Evolutionary conservation across 1,140 invertebrate genomes (phyloP), one percentile per base, ranked within the genome.

Genomic region (Limonius californicus): DNA sequence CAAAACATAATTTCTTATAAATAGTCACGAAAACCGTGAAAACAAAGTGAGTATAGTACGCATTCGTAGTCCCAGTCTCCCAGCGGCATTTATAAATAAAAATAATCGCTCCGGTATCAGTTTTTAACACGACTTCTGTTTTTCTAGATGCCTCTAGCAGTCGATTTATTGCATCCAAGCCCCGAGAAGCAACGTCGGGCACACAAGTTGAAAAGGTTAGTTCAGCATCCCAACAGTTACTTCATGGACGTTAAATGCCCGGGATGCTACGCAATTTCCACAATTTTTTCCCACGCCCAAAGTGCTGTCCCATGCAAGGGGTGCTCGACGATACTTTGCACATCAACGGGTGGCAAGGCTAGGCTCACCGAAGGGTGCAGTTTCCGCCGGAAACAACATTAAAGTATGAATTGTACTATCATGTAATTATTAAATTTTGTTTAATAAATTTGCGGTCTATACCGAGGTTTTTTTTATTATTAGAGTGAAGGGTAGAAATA

Each of bases 171-270:
- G 70, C 94, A 99, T 81, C 98, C 98, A 68, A 85, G 85, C 70
- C 89, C 92, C 68, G 86, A 89, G 67, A 92, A 95, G 76, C 95
- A 98, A 77, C 97, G 97, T 79, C 90, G 91, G 78, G 82, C 87
- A 68, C 87, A 86, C 76, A 95, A 95, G 83, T 80, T 97, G 70
- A 99, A 98, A 80, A 85, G 97, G 72, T 85, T 99, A 68, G 97
- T 99, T 45, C 97, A 98, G 78, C 95, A 97, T 78, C 97, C 97
- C 4, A 99, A 99, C 80, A 98, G 95, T 68, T 99, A 96, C 78
- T 99, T 99, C 80, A 99, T 99, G 97, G 97, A 99, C 84, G 97
- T 99, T 7, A 99, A 99, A 84, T 99, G 97, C 79, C 97, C 97
- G 62, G 95, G 95, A 62, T 99, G 97, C 79, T 98, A 97, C 80